Evolutionary conservation across 2,113 vertebrate genomes (phyloP).

Genomic region (Regulus satrapa): DNA sequence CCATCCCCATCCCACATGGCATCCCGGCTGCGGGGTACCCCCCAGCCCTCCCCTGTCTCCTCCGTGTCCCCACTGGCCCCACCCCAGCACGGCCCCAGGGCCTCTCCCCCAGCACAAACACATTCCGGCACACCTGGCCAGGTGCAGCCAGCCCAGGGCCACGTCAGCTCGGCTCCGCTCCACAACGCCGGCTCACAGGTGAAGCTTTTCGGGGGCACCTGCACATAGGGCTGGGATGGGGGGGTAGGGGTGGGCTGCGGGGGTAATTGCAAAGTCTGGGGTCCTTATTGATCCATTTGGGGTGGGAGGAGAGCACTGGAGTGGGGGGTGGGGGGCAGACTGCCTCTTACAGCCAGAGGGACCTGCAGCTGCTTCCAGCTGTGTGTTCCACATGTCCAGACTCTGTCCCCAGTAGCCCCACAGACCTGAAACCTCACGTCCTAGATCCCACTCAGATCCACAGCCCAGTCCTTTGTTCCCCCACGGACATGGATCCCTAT

Average conservation of each 20-base stretch:
- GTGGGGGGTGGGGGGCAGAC: neutral
- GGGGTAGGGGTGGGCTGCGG: neutral
- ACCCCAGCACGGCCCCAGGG: neutral
- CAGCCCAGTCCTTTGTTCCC: neutral
- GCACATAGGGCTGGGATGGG: fast-evolving
- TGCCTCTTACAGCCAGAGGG: neutral
- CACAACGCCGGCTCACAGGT: neutral
- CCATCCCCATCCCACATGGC: no score
- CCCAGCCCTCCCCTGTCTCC: neutral
- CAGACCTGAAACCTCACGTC: neutral
- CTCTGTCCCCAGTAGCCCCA: neutral
- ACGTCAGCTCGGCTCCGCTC: conserved; percentile 54
- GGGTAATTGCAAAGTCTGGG: neutral
- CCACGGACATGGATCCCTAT: neutral
- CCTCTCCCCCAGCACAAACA: conserved; percentile 66
- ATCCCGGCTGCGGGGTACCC: neutral
- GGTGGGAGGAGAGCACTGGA: neutral
- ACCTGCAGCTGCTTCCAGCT: neutral
- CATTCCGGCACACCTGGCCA: conserved; percentile 22
- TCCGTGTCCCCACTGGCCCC: neutral
- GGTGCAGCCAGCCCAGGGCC: conserved; percentile 32
- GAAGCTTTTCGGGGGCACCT: neutral
- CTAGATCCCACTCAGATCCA: neutral
- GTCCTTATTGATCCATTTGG: neutral
- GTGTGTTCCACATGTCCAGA: fast-evolving